phyloP scores from a whole-genome alignment of 2,113 vertebrate species.

The Megaptera novaeangliae region DNA sequence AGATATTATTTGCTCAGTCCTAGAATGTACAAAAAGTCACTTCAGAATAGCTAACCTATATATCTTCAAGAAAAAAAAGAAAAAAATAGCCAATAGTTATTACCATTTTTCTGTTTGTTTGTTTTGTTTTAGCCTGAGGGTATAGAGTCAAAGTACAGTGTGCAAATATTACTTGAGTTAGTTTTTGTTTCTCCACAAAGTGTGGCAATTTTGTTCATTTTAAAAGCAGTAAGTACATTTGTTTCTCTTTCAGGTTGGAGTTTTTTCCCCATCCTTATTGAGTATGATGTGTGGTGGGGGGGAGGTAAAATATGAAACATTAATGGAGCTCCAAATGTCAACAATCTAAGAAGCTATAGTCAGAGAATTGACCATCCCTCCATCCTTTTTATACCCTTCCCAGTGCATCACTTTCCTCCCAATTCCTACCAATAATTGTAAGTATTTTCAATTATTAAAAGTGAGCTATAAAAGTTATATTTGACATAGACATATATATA shows the following conservation, averaged over 20 bases:
- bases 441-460: not conserved
- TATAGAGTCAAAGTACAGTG: too few species aligned
- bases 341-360: not conserved
- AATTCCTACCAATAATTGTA: not conserved
- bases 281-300: not conserved
- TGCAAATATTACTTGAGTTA: not conserved
- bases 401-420: too few species aligned
- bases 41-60: not conserved
- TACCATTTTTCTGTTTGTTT: not conserved
- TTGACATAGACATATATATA: not conserved
- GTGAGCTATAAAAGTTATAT: not conserved
- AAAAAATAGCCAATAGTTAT: not conserved
- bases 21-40: not conserved
- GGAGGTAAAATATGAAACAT: not conserved
- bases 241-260: not conserved
- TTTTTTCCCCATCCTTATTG: not conserved
- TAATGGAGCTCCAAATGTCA: not conserved
- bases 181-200: not conserved
- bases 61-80: not conserved
- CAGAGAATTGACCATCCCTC: not conserved
- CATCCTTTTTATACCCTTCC: not conserved
- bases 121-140: not conserved
- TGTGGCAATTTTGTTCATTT: not conserved
- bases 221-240: not conserved
- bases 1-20: not conserved